Conservation (phyloP, 2,113 vertebrate species). For the Dipodomys stephensi region DNA sequence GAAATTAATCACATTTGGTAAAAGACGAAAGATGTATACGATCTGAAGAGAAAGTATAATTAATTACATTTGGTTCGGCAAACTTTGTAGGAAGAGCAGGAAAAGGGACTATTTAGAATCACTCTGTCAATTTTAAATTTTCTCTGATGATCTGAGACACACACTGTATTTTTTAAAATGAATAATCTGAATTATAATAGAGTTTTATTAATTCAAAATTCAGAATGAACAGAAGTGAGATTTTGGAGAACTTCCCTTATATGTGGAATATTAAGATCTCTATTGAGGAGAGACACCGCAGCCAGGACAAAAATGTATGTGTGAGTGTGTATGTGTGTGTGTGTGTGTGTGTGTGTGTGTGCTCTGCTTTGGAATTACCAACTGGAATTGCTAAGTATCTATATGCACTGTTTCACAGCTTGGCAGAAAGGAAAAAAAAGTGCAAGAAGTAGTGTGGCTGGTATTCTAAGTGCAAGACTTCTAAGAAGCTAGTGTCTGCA, state of each 20-base stretch:
- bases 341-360: too few relatives aligned
- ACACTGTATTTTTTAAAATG: neutral
- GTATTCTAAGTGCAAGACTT: neutral
- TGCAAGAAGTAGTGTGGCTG: neutral
- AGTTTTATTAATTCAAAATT: slow-evolving; percentile 65
- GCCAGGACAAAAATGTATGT: neutral
- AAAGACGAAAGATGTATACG: too few relatives aligned
- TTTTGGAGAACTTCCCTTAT: neutral
- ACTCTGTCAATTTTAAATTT: slow-evolving; percentile 53
- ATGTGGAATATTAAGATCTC: neutral
- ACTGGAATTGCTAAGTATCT: neutral
- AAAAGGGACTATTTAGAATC: slow-evolving; percentile 71
- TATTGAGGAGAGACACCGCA: neutral
- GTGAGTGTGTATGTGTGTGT: too few relatives aligned
- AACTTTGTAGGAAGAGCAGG: slow-evolving; percentile 71
- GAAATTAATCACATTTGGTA: slow-evolving; percentile 77
- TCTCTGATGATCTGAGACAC: slow-evolving; percentile 33
- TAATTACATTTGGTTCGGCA: slow-evolving; percentile 77
- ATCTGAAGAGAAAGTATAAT: slow-evolving; percentile 25
- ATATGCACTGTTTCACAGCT: neutral
- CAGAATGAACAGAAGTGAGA: slow-evolving; percentile 39
- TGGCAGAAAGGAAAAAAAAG: neutral
- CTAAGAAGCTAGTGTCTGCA: neutral
- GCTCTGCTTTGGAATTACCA: neutral
- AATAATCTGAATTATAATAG: slow-evolving; percentile 47